Base-by-base conservation (phyloP, 2,113 vertebrate genomes). In the Scytalopus superciliaris region DNA sequence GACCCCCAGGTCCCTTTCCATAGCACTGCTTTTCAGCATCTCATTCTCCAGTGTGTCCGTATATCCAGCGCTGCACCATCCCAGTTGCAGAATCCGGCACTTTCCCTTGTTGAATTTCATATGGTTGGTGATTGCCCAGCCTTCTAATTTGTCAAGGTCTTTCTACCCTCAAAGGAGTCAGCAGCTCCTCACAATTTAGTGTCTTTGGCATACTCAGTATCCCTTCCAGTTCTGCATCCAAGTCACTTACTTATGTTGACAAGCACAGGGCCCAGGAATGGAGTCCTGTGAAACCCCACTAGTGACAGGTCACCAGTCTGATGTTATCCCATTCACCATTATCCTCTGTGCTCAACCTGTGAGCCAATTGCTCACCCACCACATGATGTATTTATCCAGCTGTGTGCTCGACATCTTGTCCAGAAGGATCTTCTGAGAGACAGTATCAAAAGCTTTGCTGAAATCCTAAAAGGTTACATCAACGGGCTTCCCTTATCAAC, bases 1-100 rank as follows among this genome's bases (percentile, higher is more conserved):
- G 17, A 39, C 19, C 7, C 19, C 4, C 53, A 39, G 28, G 23
- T 21, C 19, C 6, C 16, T 67, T 53, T 59, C 69, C 2, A 3
- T 4, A 3, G 21, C 4, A 2, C 45, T 60, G 45, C n/a, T 7
- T 18, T 75, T 45, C 62, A 75, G 28, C 45, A 7, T 60, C 28
- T 52, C 45, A 8, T 25, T 89, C 19, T 45, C 28, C 53, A 24
- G 10, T 25, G 45, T 82, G 39, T 45, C 19, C 0, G 0, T 30
- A 31, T 23, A 45, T 14, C 19, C 16, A 21, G 28, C 9, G 10
- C 5, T 68, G 45, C 2, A 45, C 45, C 14, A 35, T 53, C 10
- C n/a, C 62, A 8, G 45, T 3, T 27, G 5, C 37, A 60, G 53
- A 75, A 60, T 47, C 10, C 0, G 0, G 10, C 19, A 35, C 24